Conservation (phyloP, 2,888 invertebrate species). For the Apeira syringaria region DNA sequence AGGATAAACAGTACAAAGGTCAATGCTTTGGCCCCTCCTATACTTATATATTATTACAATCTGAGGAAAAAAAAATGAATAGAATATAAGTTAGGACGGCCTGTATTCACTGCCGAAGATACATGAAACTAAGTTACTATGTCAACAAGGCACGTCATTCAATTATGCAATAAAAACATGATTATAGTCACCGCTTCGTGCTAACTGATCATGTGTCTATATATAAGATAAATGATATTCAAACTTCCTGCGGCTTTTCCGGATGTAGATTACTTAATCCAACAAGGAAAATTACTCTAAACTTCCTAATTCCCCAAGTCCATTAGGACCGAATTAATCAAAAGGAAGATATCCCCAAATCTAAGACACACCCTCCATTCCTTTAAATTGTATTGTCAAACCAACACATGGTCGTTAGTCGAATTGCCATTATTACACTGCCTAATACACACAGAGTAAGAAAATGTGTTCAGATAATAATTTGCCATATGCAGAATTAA, state of each 20-base stretch:
- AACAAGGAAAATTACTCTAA: slow-evolving; percentile 48
- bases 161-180: too few species aligned
- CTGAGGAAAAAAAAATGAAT: too few species aligned
- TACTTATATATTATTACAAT: too few species aligned
- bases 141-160: too few species aligned
- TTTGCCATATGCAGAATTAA: neutral
- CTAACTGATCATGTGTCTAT: too few species aligned
- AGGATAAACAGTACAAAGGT: too few species aligned
- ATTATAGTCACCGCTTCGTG: too few species aligned
- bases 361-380: slow-evolving; percentile 50
- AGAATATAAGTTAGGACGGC: too few species aligned
- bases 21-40: too few species aligned
- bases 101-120: too few species aligned
- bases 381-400: slow-evolving; percentile 70
- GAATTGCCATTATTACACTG: slow-evolving; percentile 31
- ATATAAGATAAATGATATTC: slow-evolving; percentile 27
- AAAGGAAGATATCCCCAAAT: slow-evolving; percentile 62
- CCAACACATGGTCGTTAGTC: slow-evolving; percentile 60
- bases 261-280: slow-evolving; percentile 37
- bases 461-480: neutral
- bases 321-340: slow-evolving; percentile 69
- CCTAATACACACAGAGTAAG: slow-evolving; percentile 13
- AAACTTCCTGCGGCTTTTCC: slow-evolving; percentile 25
- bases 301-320: slow-evolving; percentile 59
- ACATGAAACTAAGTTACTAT: too few species aligned